These are phyloP conservation scores for Eucera pruinosa DNA, from an alignment of 2,888 invertebrate genomes.

Conservation along the genomic window DNA sequence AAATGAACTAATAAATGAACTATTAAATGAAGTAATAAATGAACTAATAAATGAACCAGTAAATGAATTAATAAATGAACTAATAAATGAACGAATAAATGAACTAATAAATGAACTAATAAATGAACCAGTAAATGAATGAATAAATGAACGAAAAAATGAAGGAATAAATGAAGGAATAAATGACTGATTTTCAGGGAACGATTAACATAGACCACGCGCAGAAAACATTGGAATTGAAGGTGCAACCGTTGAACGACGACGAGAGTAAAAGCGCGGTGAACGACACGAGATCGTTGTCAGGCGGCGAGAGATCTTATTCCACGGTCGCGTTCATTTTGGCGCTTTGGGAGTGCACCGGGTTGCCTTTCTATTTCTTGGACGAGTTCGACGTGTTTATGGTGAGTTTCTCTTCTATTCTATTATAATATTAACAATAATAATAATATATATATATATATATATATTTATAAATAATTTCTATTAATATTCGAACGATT, in stretches of 20 bases:
- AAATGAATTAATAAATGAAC: too few species aligned
- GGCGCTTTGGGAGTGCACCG: slow-evolving; percentile 96
- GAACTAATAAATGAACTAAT: too few species aligned
- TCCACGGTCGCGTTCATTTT: slow-evolving; percentile 97
- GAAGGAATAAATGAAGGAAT: too few species aligned
- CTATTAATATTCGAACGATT: too few species aligned
- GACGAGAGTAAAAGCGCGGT: slow-evolving; percentile 82
- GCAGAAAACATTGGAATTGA: slow-evolving; percentile 85
- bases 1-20: too few species aligned
- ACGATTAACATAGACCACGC: slow-evolving; percentile 86
- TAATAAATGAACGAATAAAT: slow-evolving; percentile 74
- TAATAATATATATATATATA: too few species aligned
- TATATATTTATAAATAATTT: background rate
- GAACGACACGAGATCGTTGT: slow-evolving; percentile 89
- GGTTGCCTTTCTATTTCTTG: slow-evolving; percentile 96
- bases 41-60: slow-evolving; percentile 64
- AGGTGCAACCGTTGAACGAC: slow-evolving; percentile 86
- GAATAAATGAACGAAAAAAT: slow-evolving; percentile 74
- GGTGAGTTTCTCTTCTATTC: too few species aligned
- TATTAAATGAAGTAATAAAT: too few species aligned
- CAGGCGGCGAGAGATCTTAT: slow-evolving; percentile 98
- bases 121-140: too few species aligned
- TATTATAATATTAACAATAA: too few species aligned
- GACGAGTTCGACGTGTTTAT: slow-evolving; percentile 99
- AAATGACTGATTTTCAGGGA: slow-evolving; percentile 85